Percentiles rank a stretch among this genome's conserved stretches.
These are phyloP conservation scores for Plutomurus gul DNA, from an alignment of 1,140 invertebrate genomes.

Conservation along the genomic window DNA sequence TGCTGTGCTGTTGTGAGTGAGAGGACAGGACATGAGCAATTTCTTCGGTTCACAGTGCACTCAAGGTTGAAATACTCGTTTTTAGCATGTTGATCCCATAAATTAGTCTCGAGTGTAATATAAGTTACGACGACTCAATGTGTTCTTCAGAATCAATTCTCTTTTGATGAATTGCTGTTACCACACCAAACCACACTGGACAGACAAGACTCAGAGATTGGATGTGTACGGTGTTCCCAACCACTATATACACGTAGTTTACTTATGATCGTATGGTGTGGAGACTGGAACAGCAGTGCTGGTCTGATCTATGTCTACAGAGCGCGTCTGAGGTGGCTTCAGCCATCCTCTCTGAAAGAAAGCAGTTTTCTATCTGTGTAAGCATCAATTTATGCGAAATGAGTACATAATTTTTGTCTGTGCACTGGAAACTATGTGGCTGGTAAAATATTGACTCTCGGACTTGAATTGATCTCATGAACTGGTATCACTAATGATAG, in stretches of 20 bases:
- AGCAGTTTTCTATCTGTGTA: not conserved
- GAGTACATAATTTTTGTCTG: conserved; percentile 16
- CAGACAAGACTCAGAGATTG: not conserved
- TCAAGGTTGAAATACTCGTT: conserved; percentile 27
- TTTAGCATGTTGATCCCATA: conserved; percentile 32
- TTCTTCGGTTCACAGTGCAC: conserved; percentile 22
- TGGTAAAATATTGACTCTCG: conserved; percentile 24
- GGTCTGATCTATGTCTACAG: too few relatives aligned
- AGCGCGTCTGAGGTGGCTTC: not conserved
- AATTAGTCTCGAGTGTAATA: not conserved
- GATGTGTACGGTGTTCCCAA: not conserved
- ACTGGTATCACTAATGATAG: too few relatives aligned
- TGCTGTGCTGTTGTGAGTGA: not conserved
- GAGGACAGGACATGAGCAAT: conserved; percentile 22
- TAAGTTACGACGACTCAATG: conserved; percentile 26
- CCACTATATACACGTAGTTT: not conserved
- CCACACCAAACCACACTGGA: conserved; percentile 5
- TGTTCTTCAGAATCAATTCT: conserved; percentile 31
- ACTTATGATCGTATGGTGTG: too few relatives aligned
- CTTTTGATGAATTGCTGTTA: conserved; percentile 15
- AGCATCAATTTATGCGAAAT: conserved; percentile 27
- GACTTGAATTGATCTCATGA: conserved; percentile 4
- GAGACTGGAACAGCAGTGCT: too few relatives aligned
- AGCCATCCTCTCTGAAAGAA: not conserved
- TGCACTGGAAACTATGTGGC: not conserved